These are phyloP conservation scores for Eupithecia abbreviata DNA, from an alignment of 2,888 invertebrate genomes.

Conservation along the genomic window DNA sequence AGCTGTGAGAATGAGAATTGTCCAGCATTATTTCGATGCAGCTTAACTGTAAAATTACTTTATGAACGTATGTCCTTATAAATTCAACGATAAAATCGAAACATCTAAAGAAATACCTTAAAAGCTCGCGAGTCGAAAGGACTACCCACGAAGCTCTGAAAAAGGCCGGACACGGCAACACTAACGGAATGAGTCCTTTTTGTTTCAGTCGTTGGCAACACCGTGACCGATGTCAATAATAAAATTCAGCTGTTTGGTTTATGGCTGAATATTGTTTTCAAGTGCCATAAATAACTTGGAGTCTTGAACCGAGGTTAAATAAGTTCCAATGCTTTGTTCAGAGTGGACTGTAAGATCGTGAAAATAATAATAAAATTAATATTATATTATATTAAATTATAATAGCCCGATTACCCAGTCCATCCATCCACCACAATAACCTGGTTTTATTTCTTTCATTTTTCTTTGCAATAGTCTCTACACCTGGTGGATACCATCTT, in stretches of 20 bases:
- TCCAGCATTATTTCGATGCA: no score
- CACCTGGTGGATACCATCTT: no score
- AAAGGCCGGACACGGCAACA: constrained; percentile 9
- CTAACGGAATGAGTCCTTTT: constrained; percentile 28
- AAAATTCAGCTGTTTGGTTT: constrained; percentile 44
- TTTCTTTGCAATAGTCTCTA: no score
- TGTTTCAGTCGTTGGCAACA: constrained; percentile 35
- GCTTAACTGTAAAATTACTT: no score
- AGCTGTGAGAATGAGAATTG: no score
- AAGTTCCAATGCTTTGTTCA: constrained; percentile 6
- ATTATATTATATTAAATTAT: no score
- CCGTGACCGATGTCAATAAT: constrained; percentile 46
- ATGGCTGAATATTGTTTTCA: constrained; percentile 36
- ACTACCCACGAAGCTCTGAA: constrained; percentile 3
- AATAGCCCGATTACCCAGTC: no score
- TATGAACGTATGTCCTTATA: not conserved
- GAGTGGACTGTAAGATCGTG: not conserved
- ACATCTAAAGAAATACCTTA: not conserved
- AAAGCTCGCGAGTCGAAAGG: not conserved
- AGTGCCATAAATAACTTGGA: constrained; percentile 17
- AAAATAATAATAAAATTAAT: not conserved
- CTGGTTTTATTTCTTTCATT: no score
- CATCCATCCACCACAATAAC: no score
- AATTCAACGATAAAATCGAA: not conserved
- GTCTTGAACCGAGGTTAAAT: not conserved